Evolutionary conservation across 2,888 invertebrate genomes (phyloP).

Genomic region (Temnothorax rugatulus): DNA sequence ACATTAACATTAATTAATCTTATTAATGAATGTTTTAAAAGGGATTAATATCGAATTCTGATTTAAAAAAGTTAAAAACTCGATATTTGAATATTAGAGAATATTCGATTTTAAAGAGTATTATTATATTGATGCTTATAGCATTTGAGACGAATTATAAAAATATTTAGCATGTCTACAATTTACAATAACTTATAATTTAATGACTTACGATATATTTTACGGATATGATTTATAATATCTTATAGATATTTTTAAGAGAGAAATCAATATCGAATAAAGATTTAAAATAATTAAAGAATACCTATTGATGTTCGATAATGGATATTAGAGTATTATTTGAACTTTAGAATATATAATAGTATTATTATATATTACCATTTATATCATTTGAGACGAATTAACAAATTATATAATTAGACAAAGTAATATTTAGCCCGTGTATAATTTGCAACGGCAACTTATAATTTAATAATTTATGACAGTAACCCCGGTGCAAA

Average conservation of each 20-base stretch:
- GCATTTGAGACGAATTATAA: conserved; percentile 4
- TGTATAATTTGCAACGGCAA: not conserved
- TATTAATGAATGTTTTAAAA: not conserved
- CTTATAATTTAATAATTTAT: not conserved
- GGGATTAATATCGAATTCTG: not conserved
- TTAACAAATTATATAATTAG: not conserved
- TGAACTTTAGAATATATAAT: too few species aligned
- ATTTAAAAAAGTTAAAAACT: not conserved
- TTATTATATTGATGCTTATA: not conserved
- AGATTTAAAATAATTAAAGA: too few species aligned
- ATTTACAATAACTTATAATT: not conserved
- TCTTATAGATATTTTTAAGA: too few species aligned
- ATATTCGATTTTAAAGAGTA: not conserved
- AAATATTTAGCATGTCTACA: not conserved
- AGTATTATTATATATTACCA: not conserved
- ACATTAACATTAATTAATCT: not conserved
- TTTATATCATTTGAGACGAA: not conserved
- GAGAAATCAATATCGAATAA: too few species aligned
- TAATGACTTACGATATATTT: too few species aligned
- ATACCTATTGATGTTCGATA: not conserved
- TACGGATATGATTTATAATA: too few species aligned
- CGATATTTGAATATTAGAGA: conserved; percentile 11
- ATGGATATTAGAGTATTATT: conserved; percentile 6
- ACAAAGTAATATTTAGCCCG: not conserved
- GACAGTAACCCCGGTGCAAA: not conserved